phyloP scores from a whole-genome alignment of 2,888 invertebrate species.

The Torymus texanus region DNA sequence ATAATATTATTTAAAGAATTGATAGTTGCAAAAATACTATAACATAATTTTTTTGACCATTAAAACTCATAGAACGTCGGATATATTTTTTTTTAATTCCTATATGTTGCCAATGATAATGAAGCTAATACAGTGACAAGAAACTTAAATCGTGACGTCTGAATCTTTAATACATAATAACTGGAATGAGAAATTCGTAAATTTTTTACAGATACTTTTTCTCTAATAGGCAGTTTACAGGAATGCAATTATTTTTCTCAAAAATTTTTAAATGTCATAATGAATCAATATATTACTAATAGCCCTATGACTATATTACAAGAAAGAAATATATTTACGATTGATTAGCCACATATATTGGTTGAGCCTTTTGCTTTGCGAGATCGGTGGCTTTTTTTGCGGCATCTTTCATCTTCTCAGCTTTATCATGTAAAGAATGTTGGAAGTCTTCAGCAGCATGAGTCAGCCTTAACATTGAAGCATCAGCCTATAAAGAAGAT shows the following conservation, averaged over 20 bases:
- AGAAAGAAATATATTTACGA: conserved; percentile 63
- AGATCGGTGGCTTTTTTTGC: conserved; percentile 89
- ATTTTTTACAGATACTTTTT: conserved; percentile 25
- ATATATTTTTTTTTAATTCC: conserved; percentile 20
- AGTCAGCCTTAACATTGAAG: conserved; percentile 64
- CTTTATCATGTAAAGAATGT: conserved; percentile 71
- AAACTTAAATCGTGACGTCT: conserved; percentile 21
- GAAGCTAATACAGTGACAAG: background rate
- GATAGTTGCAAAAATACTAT: background rate
- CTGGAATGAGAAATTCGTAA: conserved; percentile 39
- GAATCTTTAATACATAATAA: conserved; percentile 10
- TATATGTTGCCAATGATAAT: conserved; percentile 12
- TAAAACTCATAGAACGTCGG: too few relatives aligned
- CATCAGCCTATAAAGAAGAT: conserved; percentile 62
- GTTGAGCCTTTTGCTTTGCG: conserved; percentile 80
- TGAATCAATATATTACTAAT: conserved; percentile 35
- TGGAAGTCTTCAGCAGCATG: conserved; percentile 71
- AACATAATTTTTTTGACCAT: too few relatives aligned
- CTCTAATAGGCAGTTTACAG: conserved; percentile 44
- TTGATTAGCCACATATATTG: conserved; percentile 72
- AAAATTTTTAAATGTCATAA: conserved; percentile 27
- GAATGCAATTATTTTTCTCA: conserved; percentile 50
- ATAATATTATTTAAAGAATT: background rate
- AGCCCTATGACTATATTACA: conserved; percentile 19
- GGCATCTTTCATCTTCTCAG: conserved; percentile 84